Conservation (phyloP, 2,888 invertebrate genomes). For the Meloe dianella region DNA sequence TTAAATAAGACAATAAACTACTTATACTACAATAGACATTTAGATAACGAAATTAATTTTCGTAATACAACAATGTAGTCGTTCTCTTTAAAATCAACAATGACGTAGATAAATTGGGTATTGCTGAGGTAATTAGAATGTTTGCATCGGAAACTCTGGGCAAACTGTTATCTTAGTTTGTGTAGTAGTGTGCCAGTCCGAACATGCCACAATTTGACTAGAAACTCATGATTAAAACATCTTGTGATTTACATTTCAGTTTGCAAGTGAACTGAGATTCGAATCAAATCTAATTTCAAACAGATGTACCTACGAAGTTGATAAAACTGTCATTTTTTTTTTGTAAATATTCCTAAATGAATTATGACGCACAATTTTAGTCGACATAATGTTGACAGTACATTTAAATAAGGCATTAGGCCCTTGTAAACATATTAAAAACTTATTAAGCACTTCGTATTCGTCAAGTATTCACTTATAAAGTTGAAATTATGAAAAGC, state of each 20-base stretch:
- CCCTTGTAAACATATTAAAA: background rate
- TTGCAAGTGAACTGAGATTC: background rate
- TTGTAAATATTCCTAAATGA: background rate
- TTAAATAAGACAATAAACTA: too few relatives aligned
- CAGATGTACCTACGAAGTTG: background rate
- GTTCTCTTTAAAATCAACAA: conserved; percentile 38
- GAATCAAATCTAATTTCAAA: background rate
- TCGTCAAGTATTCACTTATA: background rate
- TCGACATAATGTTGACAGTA: background rate
- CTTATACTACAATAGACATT: too few relatives aligned
- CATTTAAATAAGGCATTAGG: background rate
- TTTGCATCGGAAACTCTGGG: conserved; percentile 21
- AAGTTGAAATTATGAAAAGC: background rate
- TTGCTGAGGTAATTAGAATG: conserved; percentile 37
- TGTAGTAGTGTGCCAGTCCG: conserved; percentile 3
- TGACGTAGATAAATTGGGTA: conserved; percentile 38
- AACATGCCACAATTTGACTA: conserved; percentile 13
- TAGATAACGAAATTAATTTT: conserved; percentile 3
- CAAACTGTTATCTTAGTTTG: conserved; percentile 13
- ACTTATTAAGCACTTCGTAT: background rate
- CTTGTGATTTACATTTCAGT: conserved; percentile 1
- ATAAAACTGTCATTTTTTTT: background rate
- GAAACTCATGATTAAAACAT: conserved; percentile 12
- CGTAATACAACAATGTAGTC: background rate
- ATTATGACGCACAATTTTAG: background rate